Conservation (phyloP, 2,888 invertebrate genomes). For the Drosophila tripunctata region DNA sequence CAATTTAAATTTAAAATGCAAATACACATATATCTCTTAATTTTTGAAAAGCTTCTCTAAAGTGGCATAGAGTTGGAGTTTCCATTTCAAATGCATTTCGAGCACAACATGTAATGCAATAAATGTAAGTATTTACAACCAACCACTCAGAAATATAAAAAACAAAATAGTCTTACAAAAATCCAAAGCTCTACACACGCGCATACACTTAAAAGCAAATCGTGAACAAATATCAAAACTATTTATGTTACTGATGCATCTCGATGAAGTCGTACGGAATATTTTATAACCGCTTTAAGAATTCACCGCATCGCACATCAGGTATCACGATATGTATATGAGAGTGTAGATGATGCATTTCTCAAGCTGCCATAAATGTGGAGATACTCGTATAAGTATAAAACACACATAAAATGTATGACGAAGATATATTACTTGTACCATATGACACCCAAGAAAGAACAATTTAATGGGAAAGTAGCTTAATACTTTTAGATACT, state of each 20-base stretch:
- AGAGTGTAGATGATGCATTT: conserved; percentile 11
- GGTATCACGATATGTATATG: background rate
- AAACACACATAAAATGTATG: conserved; percentile 8
- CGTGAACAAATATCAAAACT: conserved; percentile 29
- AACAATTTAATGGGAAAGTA: too few relatives aligned
- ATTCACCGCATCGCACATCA: conserved; percentile 31
- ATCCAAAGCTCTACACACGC: conserved; percentile 21
- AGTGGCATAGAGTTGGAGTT: conserved; percentile 23
- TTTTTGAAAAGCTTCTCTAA: conserved; percentile 7
- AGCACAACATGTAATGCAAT: conserved; percentile 25
- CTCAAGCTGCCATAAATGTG: conserved; percentile 16
- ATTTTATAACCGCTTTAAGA: conserved; percentile 43
- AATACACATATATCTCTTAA: conserved; percentile 9
- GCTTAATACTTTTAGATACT: too few relatives aligned
- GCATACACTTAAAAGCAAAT: conserved; percentile 12
- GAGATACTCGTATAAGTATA: conserved; percentile 4
- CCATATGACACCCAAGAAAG: background rate
- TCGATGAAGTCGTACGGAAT: conserved; percentile 22
- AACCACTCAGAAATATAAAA: background rate
- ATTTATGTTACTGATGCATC: conserved; percentile 30
- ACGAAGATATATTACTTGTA: background rate
- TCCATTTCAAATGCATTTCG: conserved; percentile 22
- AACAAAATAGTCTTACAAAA: background rate
- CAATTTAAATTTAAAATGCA: conserved; percentile 55
- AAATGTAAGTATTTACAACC: conserved; percentile 16